phyloP scores from a whole-genome alignment of 2,113 vertebrate species.

The Panurus biarmicus region DNA sequence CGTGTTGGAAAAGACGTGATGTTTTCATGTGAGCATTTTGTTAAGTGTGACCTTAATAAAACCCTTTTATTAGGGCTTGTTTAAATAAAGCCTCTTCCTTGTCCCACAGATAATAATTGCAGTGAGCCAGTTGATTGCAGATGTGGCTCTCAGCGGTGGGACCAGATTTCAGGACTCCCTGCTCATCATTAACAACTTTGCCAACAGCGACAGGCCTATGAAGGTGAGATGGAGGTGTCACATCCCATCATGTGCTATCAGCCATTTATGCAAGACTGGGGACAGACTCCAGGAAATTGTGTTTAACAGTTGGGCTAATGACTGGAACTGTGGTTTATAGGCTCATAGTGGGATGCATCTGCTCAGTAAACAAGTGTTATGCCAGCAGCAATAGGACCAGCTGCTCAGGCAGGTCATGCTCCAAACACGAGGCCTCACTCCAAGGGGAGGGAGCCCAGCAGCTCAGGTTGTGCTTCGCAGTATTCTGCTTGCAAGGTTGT shows the following conservation, averaged over 20 bases:
- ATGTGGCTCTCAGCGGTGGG: constrained; percentile 89
- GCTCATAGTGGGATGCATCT: neutral
- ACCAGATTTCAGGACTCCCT: constrained; percentile 96
- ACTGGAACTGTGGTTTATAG: neutral
- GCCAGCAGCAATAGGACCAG: neutral
- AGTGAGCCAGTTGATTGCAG: constrained; percentile 94
- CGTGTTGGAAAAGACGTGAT: neutral
- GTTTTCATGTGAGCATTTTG: neutral
- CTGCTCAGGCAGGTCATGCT: neutral
- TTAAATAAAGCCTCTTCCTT: neutral
- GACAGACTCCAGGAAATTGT: neutral
- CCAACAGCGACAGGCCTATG: constrained; percentile 95
- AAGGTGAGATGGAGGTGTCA: constrained; percentile 76
- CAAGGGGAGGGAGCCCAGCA: neutral
- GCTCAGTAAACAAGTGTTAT: neutral
- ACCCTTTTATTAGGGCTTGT: neutral
- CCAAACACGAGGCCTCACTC: fast-evolving
- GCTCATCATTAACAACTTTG: constrained; percentile 98
- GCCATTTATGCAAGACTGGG: neutral
- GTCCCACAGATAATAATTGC: constrained; percentile 90
- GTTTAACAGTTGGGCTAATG: neutral
- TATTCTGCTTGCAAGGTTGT: neutral
- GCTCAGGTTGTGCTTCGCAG: neutral
- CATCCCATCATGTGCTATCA: neutral
- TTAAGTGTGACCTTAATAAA: neutral